Base-by-base conservation (phyloP, 2,888 invertebrate species). In the Caenorhabditis zanzibari region DNA sequence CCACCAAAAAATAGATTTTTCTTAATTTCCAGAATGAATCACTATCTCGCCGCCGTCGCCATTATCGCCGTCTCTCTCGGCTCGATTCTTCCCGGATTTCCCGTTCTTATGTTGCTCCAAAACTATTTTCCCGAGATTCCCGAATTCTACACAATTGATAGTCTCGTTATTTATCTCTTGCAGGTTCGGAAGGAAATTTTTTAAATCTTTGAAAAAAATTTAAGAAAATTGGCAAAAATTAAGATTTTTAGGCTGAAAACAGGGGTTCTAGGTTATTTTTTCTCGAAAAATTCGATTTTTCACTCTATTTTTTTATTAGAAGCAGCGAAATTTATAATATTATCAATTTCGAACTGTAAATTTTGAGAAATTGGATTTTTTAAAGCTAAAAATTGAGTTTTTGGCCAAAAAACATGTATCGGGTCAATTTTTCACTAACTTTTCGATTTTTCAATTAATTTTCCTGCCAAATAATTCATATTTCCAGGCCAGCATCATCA, bases 61-160 rank as follows among this genome's bases (percentile, higher is more conserved):
- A 52, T 81, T 1, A 6, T 84, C 24, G 10, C 22, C 49, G 38
- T 84, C 32, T 49, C 81, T 0, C 26, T 68, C 5, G 73, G 38
- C 12, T 72, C 64, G 2, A 74, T 84, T 59, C 16, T 81, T 12
- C 84, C 84, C 3, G 80, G 76, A 2, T 84, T 84, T 49, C 80
- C 80, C 22, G 63, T 84, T 26, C 49, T 84, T 19, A 73, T 74
- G 19, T 19, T 81, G 12, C 66, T 84, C 14, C 61, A 76, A 28
- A 32, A 5, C 24, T 52, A 73, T 10, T 84, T 81, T 38, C 84
- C 84, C 16, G 81, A 76, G 6, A 10, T 84, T 4, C 84, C 84
- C 5, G 35, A 32, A 0, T 16, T 49, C 38, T 68, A 54, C 54
- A 58, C 63, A 0, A 41, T 81, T 19, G 69, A 74, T 12, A n/a